phyloP scores from a whole-genome alignment of 2,888 invertebrate genomes.

The Scaptomyza flava region DNA sequence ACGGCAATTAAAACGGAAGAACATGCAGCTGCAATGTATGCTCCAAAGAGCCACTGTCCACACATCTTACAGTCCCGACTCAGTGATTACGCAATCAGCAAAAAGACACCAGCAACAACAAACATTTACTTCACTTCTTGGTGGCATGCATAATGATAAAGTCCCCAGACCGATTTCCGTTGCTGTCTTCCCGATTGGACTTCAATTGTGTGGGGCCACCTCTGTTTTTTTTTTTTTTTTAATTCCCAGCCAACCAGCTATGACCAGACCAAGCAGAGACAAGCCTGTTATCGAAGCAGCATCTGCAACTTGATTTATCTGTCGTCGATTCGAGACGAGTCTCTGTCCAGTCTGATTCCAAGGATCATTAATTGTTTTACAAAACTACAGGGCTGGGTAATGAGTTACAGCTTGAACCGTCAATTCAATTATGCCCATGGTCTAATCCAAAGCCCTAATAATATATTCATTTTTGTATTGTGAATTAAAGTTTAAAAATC shows the following conservation, averaged over 20 bases:
- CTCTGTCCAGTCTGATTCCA: neutral
- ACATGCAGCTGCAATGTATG: conserved; percentile 13
- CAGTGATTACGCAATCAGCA: conserved; percentile 61
- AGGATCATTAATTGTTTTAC: conserved; percentile 37
- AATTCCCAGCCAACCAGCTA: neutral
- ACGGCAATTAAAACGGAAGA: conserved; percentile 72
- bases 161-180: conserved; percentile 65
- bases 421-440: neutral
- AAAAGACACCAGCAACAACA: conserved; percentile 21
- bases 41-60: conserved; percentile 19
- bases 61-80: conserved; percentile 28
- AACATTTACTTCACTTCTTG: conserved; percentile 42
- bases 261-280: conserved; percentile 21
- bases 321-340: conserved; percentile 39
- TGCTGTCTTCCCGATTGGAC: conserved; percentile 58
- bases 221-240: conserved; percentile 12
- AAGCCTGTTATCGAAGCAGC: conserved; percentile 17
- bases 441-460: neutral
- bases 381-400: conserved; percentile 11
- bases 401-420: conserved; percentile 7
- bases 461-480: neutral
- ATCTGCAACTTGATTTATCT: conserved; percentile 15
- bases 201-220: conserved; percentile 60
- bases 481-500: too few species aligned
- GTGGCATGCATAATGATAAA: conserved; percentile 70